These are phyloP conservation scores for Columba janthina DNA, from an alignment of 2,113 vertebrate species.

Conservation along the genomic window DNA sequence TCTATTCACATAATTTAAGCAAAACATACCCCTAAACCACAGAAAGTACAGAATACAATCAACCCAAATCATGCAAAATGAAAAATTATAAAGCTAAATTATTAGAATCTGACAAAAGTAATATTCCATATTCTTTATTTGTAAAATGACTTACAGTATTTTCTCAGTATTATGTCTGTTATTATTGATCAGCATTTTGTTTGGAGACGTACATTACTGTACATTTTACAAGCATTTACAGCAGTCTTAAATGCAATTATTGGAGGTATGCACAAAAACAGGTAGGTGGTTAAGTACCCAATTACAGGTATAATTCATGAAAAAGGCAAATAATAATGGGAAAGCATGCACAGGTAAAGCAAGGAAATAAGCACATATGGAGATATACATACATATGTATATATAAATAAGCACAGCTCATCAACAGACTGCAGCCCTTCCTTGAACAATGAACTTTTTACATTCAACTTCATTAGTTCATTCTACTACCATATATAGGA, in stretches of 20 bases:
- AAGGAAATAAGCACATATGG: background rate
- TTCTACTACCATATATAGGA: background rate
- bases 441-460: background rate
- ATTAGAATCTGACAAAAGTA: background rate
- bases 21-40: background rate
- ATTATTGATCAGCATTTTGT: background rate
- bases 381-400: background rate
- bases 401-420: background rate
- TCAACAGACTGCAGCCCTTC: background rate
- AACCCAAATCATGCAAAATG: background rate
- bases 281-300: background rate
- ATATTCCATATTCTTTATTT: background rate
- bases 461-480: background rate
- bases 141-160: background rate
- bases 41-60: background rate
- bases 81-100: background rate
- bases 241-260: background rate
- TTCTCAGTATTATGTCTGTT: background rate
- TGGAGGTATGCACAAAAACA: background rate
- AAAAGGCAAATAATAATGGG: background rate
- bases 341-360: background rate
- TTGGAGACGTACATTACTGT: background rate
- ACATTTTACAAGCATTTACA: background rate
- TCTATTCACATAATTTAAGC: background rate
- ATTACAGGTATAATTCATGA: background rate